Base-by-base conservation (phyloP, 2,888 invertebrate genomes). In the Ametastegia equiseti region DNA sequence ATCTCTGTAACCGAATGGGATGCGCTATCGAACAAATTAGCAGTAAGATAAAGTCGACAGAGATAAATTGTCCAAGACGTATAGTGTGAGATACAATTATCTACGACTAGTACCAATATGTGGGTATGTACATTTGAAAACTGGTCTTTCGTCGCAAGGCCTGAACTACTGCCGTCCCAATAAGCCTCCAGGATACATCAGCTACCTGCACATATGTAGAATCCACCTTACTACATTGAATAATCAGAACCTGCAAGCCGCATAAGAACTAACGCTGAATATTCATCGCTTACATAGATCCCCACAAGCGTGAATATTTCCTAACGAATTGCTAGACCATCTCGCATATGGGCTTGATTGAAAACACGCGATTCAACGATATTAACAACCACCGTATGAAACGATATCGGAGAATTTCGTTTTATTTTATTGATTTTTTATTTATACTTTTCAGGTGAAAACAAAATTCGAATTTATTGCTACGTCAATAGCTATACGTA, bases 1-100 rank as follows among this genome's bases (percentile, higher is more conserved):
- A 27, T 19, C 42, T n/a, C 19, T 30, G 79, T 45, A 27, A 54
- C n/a, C 75, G 75, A 77, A 65, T 81, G 75, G 36, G 80, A 54
- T 67, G 33, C 50, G 63, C 85, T 86, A 87, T 88, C 87, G 89
- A 88, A 89, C 89, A 90, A 90, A 91, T 91, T 90, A 90, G 90
- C 86, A 84, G 84, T 82, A 84, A 86, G 91, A 90, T 91, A 90
- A 90, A 87, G 86, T 85, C 88, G 91, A 90, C 90, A 89, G 90
- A 90, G 91, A 91, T 87, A 86, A 88, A 91, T 91, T 87, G 90
- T 80, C 71, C 67, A 83, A 85, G 75, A 85, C 85, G n/a, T n/a
- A n/a, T n/a, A 82, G 84, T 82, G 83, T 83, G 82, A 85, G 89
- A 88, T 88, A 90, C 88, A 90, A 90, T 89, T 90, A 89, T 88